phyloP scores from a whole-genome alignment of 2,888 invertebrate species.

The Dryadula phaetusa region DNA sequence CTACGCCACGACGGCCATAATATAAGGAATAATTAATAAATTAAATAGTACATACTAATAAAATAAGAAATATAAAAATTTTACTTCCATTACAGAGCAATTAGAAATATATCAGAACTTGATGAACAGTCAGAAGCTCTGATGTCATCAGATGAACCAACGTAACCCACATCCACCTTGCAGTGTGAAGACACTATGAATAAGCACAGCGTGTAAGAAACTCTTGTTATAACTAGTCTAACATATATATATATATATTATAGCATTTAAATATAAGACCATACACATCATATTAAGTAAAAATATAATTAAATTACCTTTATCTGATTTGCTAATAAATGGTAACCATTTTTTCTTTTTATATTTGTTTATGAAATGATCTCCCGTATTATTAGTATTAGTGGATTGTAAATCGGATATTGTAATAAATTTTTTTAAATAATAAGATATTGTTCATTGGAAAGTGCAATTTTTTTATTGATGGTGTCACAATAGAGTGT shows the following conservation, averaged over 20 bases:
- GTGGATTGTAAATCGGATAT: not conserved
- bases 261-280: slow-evolving; percentile 42
- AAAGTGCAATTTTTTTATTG: not conserved
- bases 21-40: too few species aligned
- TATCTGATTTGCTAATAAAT: not conserved
- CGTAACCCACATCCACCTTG: slow-evolving; percentile 59
- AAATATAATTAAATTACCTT: not conserved
- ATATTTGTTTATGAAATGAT: slow-evolving; percentile 6
- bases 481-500: not conserved
- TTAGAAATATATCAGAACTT: slow-evolving; percentile 80
- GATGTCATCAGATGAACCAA: slow-evolving; percentile 79
- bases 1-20: too few species aligned
- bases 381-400: slow-evolving; percentile 18
- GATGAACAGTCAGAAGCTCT: slow-evolving; percentile 87
- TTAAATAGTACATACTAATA: too few species aligned
- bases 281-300: not conserved
- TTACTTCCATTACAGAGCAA: slow-evolving; percentile 56
- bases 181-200: slow-evolving; percentile 43
- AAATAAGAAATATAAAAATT: not conserved
- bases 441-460: not conserved
- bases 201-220: slow-evolving; percentile 58
- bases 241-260: too few species aligned
- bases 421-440: not conserved
- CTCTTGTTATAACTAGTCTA: slow-evolving; percentile 52
- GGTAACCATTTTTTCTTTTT: not conserved